A percentile compares a stretch with the other conserved stretches of the same genome.
phyloP scores from a whole-genome alignment of 2,888 invertebrate genomes.

The Campaea margaritaria region DNA sequence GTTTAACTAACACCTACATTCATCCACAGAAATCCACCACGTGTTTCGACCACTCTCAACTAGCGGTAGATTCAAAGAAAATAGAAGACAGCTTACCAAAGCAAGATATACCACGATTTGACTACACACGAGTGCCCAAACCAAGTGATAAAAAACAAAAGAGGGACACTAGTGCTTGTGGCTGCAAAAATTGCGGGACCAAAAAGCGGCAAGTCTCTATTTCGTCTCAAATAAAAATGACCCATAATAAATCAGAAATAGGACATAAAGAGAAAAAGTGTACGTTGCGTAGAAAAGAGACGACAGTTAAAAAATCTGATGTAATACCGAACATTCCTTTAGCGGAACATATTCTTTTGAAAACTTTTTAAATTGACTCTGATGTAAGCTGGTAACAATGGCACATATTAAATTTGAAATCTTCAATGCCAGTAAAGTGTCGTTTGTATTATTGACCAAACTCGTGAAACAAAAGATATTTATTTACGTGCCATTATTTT shows the following conservation, averaged over 20 bases:
- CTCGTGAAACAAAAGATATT: too few relatives aligned
- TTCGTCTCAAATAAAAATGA: slow-evolving; percentile 74
- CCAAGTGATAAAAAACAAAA: slow-evolving; percentile 50
- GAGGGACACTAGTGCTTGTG: slow-evolving; percentile 54
- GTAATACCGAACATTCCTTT: slow-evolving; percentile 68
- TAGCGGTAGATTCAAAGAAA: slow-evolving; percentile 52
- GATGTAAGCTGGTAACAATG: not conserved
- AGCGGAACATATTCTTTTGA: slow-evolving; percentile 73
- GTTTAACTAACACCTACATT: not conserved
- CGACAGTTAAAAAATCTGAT: slow-evolving; percentile 59
- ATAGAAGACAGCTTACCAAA: slow-evolving; percentile 18
- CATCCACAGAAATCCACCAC: slow-evolving; percentile 72
- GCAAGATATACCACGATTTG: slow-evolving; percentile 13
- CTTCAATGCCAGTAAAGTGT: not conserved
- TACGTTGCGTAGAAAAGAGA: slow-evolving; percentile 68
- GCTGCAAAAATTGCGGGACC: slow-evolving; percentile 63
- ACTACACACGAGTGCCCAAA: slow-evolving; percentile 32
- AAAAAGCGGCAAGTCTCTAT: slow-evolving; percentile 73
- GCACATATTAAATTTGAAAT: not conserved
- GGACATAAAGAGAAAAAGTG: slow-evolving; percentile 75
- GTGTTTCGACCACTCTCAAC: slow-evolving; percentile 76
- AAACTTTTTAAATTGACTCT: slow-evolving; percentile 65
- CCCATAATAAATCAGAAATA: slow-evolving; percentile 77
- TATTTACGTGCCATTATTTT: not conserved
- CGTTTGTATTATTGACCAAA: too few relatives aligned